Base-by-base conservation (phyloP, 2,113 vertebrate genomes). In the Procavia capensis region DNA sequence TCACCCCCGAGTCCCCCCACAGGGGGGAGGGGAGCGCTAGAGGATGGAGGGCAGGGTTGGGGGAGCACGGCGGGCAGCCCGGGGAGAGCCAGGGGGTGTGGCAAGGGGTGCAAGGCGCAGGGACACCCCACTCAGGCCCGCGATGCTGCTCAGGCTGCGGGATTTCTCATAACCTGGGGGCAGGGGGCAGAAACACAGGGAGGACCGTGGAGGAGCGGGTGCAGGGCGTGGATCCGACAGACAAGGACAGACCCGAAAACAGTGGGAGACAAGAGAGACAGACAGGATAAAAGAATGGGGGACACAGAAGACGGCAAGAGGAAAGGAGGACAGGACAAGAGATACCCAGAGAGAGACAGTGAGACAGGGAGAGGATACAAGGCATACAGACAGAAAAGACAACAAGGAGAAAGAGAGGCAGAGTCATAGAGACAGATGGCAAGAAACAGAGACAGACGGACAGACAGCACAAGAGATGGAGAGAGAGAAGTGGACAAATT, bases 21-120 rank as follows among this genome's bases (percentile, higher is more conserved):
- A 47, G 96, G 87, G 97, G 96, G 96, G 83, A 89, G 64, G 92
- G 86, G 95, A 93, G 86, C 72, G 94, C 98, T 99, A 99, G 98
- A 99, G 99, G 98, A 99, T 99, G 98, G 99, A 99, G 94, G 99
- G 99, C 93, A 99, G 99, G 95, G 99, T 99, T 20, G 99, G 99
- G 81, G 99, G 98, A 91, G 99, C 99, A 87, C 99, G 99, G 94
- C 98, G 98, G 94, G 99, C 92, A 19, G 99, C 98, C 92, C 98
- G 98, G 22, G 99, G 99, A 59, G 99, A 98, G 98, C 99, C 99
- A 66, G 99, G 99, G 94, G 98, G 98, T 85, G 98, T 99, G 97
- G 98, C 98, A 95, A 99, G 98, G 79, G 99, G 99, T 94, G 99
- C 98, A 36, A 99, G 99, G 96, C 99, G 98, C 96, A 99, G 97